Evolutionary conservation across 2,888 invertebrate genomes (phyloP), one percentile per base, ranked within the genome.

Genomic region (Eupeodes luniger): DNA sequence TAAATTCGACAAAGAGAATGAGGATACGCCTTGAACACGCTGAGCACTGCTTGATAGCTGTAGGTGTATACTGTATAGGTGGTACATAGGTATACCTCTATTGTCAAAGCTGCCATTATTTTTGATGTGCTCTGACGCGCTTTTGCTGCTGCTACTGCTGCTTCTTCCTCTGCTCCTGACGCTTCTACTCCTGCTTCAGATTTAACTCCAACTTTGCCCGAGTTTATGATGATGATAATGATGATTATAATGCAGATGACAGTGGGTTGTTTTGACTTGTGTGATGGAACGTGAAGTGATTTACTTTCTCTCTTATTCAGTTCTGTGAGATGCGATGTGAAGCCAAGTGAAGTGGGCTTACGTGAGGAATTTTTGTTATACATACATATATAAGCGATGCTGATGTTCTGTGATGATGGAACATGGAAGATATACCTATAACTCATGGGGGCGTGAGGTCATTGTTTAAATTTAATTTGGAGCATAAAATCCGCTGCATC

Each of bases 401-500:
- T 36, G 27, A 27, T 27, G 27, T 27, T n/a, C 4, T 27, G 36
- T 44, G 11, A 49, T 59, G 59, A 2, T 36, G 36, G 36, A 34
- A 5, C 11, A 27, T 27, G 27, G 27, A 19, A 19, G 19, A 27
- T 27, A 27, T 27, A 27, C 40, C 40, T 34, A 16, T 12, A 53
- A 57, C 47, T 82, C 57, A 57, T 49, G 72, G 19, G 55, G 75
- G 82, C 64, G 59, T 79, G 53, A 64, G 62, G 70, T 78, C 67
- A 83, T 80, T 87, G 67, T 80, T 77, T 77, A 49, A 80, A 77
- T 76, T 87, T 83, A 83, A 83, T 87, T 87, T 87, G 66, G 83
- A 72, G 80, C 83, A 61, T 77, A 55, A 83, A 72, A 87, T 87
- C 72, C 80, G 76, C 62, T 83, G 83, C 81, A 72, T 79, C 70